These are phyloP conservation scores for Deroplatys truncata DNA, from an alignment of 2,888 invertebrate species.

Conservation along the genomic window DNA sequence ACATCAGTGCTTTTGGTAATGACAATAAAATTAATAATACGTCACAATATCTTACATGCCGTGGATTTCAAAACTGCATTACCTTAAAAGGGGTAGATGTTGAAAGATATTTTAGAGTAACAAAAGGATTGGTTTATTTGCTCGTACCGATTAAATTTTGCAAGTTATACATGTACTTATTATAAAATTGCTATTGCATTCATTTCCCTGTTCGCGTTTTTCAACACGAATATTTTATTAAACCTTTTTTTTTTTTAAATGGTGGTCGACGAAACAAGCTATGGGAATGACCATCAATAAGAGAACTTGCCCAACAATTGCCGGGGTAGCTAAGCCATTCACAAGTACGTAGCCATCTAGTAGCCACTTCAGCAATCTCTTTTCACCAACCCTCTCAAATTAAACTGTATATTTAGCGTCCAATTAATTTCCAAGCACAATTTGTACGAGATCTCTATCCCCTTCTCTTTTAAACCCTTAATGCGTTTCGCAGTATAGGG, in stretches of 20 bases:
- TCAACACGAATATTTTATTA: no score
- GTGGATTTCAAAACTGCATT: no score
- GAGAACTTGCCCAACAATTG: not conserved
- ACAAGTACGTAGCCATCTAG: not conserved
- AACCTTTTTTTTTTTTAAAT: no score
- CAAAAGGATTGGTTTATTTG: no score
- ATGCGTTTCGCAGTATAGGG: not conserved
- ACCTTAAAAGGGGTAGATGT: no score
- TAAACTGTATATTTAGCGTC: slow-evolving; percentile 23
- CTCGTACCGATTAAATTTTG: no score
- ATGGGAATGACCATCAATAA: not conserved
- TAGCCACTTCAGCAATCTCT: not conserved
- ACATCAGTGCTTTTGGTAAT: no score
- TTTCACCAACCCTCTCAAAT: slow-evolving; percentile 13
- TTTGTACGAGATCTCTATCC: not conserved
- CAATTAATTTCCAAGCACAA: slow-evolving; percentile 9
- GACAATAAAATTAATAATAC: no score
- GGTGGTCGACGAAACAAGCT: not conserved
- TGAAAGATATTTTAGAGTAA: no score
- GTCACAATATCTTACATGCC: no score
- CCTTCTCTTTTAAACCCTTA: not conserved
- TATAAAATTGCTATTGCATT: not conserved
- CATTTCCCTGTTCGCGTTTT: not conserved
- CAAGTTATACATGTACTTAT: not conserved
- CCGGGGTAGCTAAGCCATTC: not conserved